Evolutionary conservation across 2,113 vertebrate genomes (phyloP), one percentile per base, ranked within the genome.

Genomic region (Notothenia rossii): DNA sequence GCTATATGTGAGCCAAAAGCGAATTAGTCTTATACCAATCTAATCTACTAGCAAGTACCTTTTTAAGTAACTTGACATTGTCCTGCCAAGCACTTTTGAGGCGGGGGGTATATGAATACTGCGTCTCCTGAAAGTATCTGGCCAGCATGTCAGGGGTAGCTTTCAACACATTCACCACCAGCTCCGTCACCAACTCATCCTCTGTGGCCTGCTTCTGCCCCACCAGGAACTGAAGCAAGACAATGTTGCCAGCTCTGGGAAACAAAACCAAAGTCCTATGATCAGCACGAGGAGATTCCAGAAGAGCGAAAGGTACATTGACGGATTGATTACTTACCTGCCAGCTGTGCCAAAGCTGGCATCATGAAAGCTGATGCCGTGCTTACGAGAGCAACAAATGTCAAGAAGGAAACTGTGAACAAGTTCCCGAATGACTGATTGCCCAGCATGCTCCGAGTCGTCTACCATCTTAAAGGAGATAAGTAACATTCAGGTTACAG

Each of bases 331-430:
- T 4, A 36, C 85, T 92, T 78, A 98, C 98, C 95, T 96, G 88
- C 96, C 96, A 7, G 92, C 92, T 25, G 97, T 99, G 22, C 98
- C 98, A 40, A 98, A 91, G 77, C 95, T 98, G 2, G 95, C 88
- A 46, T 99, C 98, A 43, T 97, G 92, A 81, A 99, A 99, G 13
- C 94, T 97, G 84, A 99, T 97, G 1, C 98, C 98, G 10, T 98
- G 95, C 84, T 97, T 98, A 55, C 96, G 93, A 14, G 98, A 99
- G 88, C 97, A 98, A 80, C 98, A 99, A 10, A 99, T 88, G 17
- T 98, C 96, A 74, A 95, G 84, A 6, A 99, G 95, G 88, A 99
- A 99, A 54, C 82, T 88, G 85, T 99, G 98, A 17, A 95, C 95
- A 12, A 98, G 92, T 29, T 96, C 95, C 46, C 98, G 88, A 18